Evolutionary conservation across 23 tunicate genomes (phyloP), one percentile per base, ranked within the genome.

Genomic region (Styela clava): DNA sequence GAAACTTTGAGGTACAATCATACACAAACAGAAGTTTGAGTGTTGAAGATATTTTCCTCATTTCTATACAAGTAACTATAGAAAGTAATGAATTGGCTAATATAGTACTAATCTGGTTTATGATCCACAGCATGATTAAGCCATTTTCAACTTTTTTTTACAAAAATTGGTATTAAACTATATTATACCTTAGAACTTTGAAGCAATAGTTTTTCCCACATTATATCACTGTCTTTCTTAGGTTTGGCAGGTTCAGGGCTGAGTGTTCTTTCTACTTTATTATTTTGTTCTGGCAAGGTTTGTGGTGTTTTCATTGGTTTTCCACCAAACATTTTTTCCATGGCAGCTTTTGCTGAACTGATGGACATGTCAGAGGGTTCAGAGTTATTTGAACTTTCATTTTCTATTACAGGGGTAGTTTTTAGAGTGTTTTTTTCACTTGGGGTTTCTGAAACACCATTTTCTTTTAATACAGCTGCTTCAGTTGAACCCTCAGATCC

Each of bases 151-250:
- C n/a, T n/a, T n/a, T n/a, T n/a, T n/a, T n/a, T n/a, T n/a, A n/a
- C n/a, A n/a, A n/a, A n/a, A n/a, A n/a, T n/a, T n/a, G n/a, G n/a
- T n/a, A n/a, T n/a, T n/a, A n/a, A n/a, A n/a, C n/a, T n/a, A n/a
- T n/a, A n/a, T n/a, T n/a, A 77, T 28, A 90, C 97, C 25, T 82
- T 52, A 31, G 31, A 24, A 31, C 73, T 68, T 52, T 84, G 88
- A 2, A 76, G 76, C 51, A 79, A 22, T 52, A 92, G 56, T 71
- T 87, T 86, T 64, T 92, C 97, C 97, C 97, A 92, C 97, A 92
- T 92, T 33, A 86, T 63, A 83, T 92, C 97, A 56, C 97, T 92
- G 81, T 92, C 91, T 65, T 92, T 92, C 74, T 86, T 86, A 2
- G 83, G 70, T 18, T 71, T 68, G 25, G 76, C 72, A 73, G 74